Percentiles rank a stretch among this genome's conserved stretches.
Conservation (phyloP, 2,113 vertebrate genomes). For the Vombatus ursinus region DNA sequence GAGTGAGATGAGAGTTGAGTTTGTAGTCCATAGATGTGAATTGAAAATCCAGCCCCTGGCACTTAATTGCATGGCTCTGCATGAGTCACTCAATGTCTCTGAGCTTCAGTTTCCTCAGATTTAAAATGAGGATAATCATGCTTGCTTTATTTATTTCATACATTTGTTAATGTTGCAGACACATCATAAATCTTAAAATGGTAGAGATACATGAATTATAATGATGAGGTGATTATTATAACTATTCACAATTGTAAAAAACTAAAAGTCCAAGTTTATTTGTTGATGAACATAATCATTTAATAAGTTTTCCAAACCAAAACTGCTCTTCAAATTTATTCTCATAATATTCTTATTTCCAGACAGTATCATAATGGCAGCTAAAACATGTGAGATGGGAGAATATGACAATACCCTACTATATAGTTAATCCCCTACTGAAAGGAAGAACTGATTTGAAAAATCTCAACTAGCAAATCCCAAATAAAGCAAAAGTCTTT, state of each 20-base stretch:
- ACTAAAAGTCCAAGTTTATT: background rate
- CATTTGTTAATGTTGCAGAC: background rate
- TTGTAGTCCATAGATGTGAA: background rate
- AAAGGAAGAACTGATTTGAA: background rate
- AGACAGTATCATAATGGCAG: background rate
- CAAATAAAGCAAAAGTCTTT: background rate
- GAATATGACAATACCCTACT: background rate
- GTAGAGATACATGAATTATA: background rate
- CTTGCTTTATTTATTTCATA: background rate
- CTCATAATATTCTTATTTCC: background rate
- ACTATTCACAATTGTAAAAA: background rate
- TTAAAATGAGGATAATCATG: background rate
- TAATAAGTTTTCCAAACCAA: background rate
- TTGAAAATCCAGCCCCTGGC: background rate
- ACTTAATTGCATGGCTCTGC: background rate
- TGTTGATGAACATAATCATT: background rate
- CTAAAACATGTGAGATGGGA: background rate
- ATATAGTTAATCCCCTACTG: background rate
- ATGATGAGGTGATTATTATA: background rate
- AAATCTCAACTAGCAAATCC: background rate
- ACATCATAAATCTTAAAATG: background rate
- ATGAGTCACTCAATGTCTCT: background rate
- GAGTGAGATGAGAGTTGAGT: background rate
- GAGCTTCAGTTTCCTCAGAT: background rate
- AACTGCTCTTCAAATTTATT: background rate